phyloP scores from a whole-genome alignment of 2,797 vertebrate genomes.

The Poeciliopsis turneri region DNA sequence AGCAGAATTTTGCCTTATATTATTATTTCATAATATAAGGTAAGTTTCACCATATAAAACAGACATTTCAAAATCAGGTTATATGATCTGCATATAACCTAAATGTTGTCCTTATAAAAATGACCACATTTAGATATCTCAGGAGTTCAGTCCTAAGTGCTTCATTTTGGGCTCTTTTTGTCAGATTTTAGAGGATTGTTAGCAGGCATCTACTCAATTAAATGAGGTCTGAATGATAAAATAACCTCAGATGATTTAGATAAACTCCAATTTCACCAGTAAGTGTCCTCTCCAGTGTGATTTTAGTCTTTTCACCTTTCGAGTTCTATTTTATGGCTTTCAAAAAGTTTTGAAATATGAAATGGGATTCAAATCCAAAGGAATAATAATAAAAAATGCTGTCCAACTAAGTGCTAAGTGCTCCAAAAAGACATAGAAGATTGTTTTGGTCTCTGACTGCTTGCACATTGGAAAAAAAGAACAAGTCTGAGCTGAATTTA shows the following conservation, averaged over 20 bases:
- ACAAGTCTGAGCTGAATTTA: slow-evolving; percentile 23
- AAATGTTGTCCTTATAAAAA: no score
- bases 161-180: neutral
- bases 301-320: slow-evolving; percentile 46
- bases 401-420: neutral
- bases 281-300: slow-evolving; percentile 1
- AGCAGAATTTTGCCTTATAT: neutral
- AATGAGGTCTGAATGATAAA: slow-evolving; percentile 19
- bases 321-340: slow-evolving; percentile 42
- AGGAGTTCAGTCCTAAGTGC: neutral
- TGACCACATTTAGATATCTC: neutral
- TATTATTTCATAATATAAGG: neutral
- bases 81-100: no score
- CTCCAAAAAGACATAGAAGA: slow-evolving; percentile 3
- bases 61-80: neutral
- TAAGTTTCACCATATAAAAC: neutral
- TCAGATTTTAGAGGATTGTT: neutral
- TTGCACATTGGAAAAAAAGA: slow-evolving; percentile 16
- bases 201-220: neutral
- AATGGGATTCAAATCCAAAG: slow-evolving; percentile 12
- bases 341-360: slow-evolving; percentile 30
- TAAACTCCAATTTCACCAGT: slow-evolving; percentile 9
- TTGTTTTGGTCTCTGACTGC: slow-evolving; percentile 8
- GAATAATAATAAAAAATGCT: neutral
- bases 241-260: slow-evolving; percentile 5